A percentile compares a stretch with the other conserved stretches of the same genome.
These are phyloP conservation scores for Jacana jacana DNA, from an alignment of 2,113 vertebrate genomes.

Conservation along the genomic window DNA sequence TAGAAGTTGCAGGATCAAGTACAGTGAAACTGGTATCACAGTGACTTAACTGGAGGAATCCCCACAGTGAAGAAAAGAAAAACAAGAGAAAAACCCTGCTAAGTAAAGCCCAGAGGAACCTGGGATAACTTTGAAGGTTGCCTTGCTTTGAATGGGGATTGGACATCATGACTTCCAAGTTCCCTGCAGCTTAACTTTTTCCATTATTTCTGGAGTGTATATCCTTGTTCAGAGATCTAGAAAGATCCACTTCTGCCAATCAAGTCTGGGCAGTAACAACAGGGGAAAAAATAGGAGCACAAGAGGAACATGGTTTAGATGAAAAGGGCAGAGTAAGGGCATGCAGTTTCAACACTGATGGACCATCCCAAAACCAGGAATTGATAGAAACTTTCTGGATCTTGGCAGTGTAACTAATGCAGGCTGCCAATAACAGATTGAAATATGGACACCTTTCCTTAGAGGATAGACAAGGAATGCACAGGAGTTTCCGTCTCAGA, in stretches of 20 bases:
- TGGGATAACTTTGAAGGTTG: not conserved
- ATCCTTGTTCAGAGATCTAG: not conserved
- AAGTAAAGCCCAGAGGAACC: not conserved
- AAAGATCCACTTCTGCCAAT: not conserved
- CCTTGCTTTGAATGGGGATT: not conserved
- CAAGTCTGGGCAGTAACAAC: not conserved
- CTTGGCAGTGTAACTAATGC: not conserved
- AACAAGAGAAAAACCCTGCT: not conserved
- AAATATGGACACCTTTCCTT: not conserved
- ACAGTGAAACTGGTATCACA: not conserved
- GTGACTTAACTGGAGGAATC: not conserved
- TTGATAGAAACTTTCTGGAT: not conserved
- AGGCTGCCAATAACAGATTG: not conserved
- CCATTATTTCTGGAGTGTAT: not conserved
- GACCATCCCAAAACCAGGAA: not conserved
- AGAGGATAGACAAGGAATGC: not conserved
- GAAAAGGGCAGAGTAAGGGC: not conserved
- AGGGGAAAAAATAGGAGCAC: not conserved
- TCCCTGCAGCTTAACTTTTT: not conserved
- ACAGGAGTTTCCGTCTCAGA: not conserved
- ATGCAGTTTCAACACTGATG: not conserved
- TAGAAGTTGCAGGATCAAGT: not conserved
- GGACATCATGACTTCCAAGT: not conserved
- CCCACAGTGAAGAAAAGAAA: not conserved
- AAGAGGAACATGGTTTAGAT: not conserved